phyloP scores from a whole-genome alignment of 1,140 invertebrate species.

The Drosophila ananassae region DNA sequence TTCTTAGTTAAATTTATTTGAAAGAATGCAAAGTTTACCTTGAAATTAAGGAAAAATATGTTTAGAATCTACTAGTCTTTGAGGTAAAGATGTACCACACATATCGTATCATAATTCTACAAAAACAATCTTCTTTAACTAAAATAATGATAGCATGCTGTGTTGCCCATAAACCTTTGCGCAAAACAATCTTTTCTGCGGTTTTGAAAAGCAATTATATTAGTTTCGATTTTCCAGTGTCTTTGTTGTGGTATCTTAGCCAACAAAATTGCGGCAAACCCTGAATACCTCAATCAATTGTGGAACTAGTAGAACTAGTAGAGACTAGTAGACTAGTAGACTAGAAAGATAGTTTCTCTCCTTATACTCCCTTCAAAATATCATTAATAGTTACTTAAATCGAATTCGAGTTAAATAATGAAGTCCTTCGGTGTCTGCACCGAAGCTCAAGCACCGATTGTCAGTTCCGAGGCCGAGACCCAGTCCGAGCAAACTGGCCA shows the following conservation, averaged over 20 bases:
- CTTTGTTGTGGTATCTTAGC: not conserved
- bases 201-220: not conserved
- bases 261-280: no score
- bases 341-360: not conserved
- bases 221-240: not conserved
- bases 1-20: no score
- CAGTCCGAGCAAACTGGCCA: slow-evolving; percentile 7
- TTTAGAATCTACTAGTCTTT: not conserved
- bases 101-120: not conserved
- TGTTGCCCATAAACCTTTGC: no score
- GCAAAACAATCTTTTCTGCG: not conserved
- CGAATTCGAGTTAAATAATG: slow-evolving; percentile 21
- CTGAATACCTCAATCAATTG: no score
- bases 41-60: no score
- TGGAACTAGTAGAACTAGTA: no score
- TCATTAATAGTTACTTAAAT: slow-evolving; percentile 24
- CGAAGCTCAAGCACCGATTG: slow-evolving; percentile 10
- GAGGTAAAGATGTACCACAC: not conserved
- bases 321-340: no score
- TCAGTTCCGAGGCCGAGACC: slow-evolving; percentile 25
- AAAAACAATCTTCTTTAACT: not conserved
- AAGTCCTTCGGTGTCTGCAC: slow-evolving; percentile 25
- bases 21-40: no score
- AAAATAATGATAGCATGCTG: not conserved
- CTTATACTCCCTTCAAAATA: not conserved